Evolutionary conservation across 2,113 vertebrate species (phyloP), one percentile per base, ranked within the genome.

Genomic region (Pachyramphus minor): DNA sequence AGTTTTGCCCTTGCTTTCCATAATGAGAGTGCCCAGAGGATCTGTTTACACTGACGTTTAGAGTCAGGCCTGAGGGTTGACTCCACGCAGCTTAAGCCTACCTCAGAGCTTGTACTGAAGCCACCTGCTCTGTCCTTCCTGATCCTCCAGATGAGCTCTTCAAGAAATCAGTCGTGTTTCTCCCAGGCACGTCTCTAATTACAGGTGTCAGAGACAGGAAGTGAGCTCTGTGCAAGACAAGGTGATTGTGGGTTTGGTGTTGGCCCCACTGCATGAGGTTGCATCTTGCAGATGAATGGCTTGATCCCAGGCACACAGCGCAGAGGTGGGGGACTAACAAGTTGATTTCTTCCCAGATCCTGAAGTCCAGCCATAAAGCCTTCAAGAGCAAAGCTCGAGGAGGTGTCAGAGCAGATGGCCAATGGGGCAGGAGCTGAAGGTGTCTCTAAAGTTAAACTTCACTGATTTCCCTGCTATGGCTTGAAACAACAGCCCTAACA

Each of bases 251-350:
- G 44, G 14, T 63, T 82, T 91, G 73, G 30, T 35, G 84, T 12
- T 53, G 76, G 79, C 53, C 53, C 88, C 80, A 17, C n/a, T 53
- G 49, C 80, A 80, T 19, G 55, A 39, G 56, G 73, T 23, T 6
- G 7, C 7, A 0, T 59, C 27, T 47, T 22, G 45, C 18, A 42
- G 47, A 50, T 45, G 64, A 31, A 50, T 12, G 56, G 56, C 22
- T 73, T 45, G 50, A 67, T 74, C 39, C 37, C 69, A 81, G 55
- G n/a, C 50, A 52, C 37, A 20, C 55, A 62, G 55, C 63, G 66
- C 0, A 0, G 55, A 86, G n/a, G 9, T 0, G 1, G 39, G 55
- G 45, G 55, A 76, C 20, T n/a, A 19, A 62, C n/a, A 14, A 14
- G 14, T 2, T 25, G 27, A 58, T 66, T 89, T 77, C 69, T 71